Base-by-base conservation (phyloP, 2,113 vertebrate species). In the Romanogobio albipinnatus region DNA sequence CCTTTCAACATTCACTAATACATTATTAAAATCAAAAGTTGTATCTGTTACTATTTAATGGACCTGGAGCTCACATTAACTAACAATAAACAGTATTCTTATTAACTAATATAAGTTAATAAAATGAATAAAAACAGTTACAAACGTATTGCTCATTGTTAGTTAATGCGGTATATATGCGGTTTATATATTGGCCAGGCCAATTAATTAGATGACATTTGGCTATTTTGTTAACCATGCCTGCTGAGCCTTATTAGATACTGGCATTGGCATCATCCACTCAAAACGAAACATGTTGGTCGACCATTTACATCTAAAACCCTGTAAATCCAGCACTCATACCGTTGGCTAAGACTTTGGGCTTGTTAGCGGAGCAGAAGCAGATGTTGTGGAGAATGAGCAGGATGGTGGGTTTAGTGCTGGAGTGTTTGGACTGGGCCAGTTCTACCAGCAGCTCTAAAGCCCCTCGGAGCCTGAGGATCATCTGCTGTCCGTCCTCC, bases 401-500 rank as follows among this genome's bases (percentile, higher is more conserved):
- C 59, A 96, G 92, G 1, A 95, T 93, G 4, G 92, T 45, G 5
- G 89, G 77, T 11, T 91, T 93, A 80, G 59, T 90, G 81, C 43
- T 3, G 90, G 88, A 93, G 7, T 92, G 93, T 75, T 93, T 96
- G 74, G 88, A 94, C 58, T 90, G 91, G 62, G 96, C 96, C 92
- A 99, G 92, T 88, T 97, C 96, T 0, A 94, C 86, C 0, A 99
- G 93, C 81, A 96, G 89, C 75, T 99, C 97, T 92, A 99, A 90
- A 70, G 92, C 93, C 0, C 97, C 97, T 1, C 94, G 94, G 43
- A 96, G 91, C 89, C 95, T 95, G 86, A 99, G 92, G 78, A 99
- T 91, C 91, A 97, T 96, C 76, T 97, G 96, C 82, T 97, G 97
- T 76, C 97, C 97, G 2, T 99, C 98, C 88, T 97, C 97, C 4